A percentile compares a stretch with the other conserved stretches of the same genome.
Evolutionary conservation across 1,140 invertebrate species (phyloP).

Genomic region (Oscheius sp.): DNA sequence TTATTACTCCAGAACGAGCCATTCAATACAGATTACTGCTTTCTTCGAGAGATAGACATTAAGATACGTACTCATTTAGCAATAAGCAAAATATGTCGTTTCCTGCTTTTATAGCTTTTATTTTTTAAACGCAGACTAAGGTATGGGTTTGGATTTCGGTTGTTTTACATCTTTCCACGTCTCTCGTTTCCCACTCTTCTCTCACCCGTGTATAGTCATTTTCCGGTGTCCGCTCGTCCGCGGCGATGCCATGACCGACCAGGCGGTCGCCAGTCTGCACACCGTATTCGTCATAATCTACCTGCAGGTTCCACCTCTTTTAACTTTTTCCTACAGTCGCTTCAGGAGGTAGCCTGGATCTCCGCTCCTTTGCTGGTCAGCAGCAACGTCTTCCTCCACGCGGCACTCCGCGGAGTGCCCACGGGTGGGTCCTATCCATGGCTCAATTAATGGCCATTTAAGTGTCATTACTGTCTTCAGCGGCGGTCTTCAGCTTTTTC

Average conservation of each 20-base stretch:
- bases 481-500: constrained; percentile 12
- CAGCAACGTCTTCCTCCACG: constrained; percentile 27
- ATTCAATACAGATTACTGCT: no score
- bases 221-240: no score
- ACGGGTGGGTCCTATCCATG: neutral
- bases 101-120: no score
- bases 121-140: no score
- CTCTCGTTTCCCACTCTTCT: no score
- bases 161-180: no score
- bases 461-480: constrained; percentile 16
- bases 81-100: no score
- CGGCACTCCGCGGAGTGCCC: constrained; percentile 8
- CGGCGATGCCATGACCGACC: constrained; percentile 15
- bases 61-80: no score
- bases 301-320: constrained; percentile 2
- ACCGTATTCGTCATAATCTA: constrained; percentile 28
- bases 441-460: neutral
- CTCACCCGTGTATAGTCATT: no score
- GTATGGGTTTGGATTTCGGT: no score
- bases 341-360: constrained; percentile 27
- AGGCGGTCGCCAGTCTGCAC: constrained; percentile 20
- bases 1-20: no score
- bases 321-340: neutral
- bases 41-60: no score
- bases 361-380: constrained; percentile 19